Conservation (phyloP, 2,888 invertebrate genomes). For the Loripinus fragilis region DNA sequence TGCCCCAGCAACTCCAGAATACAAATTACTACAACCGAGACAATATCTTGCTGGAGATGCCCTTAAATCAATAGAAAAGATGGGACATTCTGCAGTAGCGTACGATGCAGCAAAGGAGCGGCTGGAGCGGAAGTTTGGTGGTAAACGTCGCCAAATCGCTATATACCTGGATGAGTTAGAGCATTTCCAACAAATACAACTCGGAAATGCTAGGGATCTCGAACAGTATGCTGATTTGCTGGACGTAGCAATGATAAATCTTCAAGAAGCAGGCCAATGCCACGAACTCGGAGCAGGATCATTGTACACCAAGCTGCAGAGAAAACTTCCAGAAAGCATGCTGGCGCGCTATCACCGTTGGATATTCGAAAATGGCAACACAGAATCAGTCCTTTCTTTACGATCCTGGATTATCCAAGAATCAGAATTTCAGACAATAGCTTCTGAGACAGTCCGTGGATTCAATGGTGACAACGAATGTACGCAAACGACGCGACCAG, state of each 20-base stretch:
- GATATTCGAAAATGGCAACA: slow-evolving; percentile 35
- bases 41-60: slow-evolving; percentile 51
- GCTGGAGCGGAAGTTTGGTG: too few relatives aligned
- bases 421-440: slow-evolving; percentile 28
- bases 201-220: too few relatives aligned
- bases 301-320: too few relatives aligned
- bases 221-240: slow-evolving; percentile 42
- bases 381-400: too few relatives aligned
- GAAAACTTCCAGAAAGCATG: too few relatives aligned
- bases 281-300: slow-evolving; percentile 29
- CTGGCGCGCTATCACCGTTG: slow-evolving; percentile 40
- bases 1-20: slow-evolving; percentile 47
- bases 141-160: too few relatives aligned
- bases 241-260: slow-evolving; percentile 46
- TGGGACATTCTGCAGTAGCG: slow-evolving; percentile 42
- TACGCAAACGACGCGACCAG: not conserved
- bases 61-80: slow-evolving; percentile 33
- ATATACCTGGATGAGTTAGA: too few relatives aligned
- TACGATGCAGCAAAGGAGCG: too few relatives aligned
- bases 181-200: too few relatives aligned
- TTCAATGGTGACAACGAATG: not conserved
- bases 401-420: too few relatives aligned
- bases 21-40: slow-evolving; percentile 49
- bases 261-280: slow-evolving; percentile 29
- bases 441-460: slow-evolving; percentile 22